phyloP scores from a whole-genome alignment of 2,113 vertebrate genomes.

The Cyphomyrus plagiostoma region DNA sequence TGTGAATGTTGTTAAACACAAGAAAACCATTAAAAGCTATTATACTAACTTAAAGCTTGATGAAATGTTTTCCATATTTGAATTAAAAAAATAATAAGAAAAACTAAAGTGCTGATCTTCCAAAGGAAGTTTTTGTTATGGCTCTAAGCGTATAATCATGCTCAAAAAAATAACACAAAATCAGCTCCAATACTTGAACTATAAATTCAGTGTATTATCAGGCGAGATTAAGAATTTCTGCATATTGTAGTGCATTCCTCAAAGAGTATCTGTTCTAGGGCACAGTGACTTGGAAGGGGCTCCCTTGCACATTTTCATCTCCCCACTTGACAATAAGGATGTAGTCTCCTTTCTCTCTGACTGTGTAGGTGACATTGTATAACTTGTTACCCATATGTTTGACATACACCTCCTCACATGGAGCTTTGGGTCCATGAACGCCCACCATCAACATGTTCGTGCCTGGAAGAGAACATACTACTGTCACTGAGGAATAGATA shows the following conservation, averaged over 20 bases:
- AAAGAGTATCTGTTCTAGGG: conserved; percentile 52
- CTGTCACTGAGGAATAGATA: neutral
- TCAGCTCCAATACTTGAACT: conserved; percentile 40
- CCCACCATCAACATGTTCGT: conserved; percentile 95
- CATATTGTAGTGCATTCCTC: neutral
- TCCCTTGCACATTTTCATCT: conserved; percentile 78
- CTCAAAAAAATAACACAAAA: conserved; percentile 10
- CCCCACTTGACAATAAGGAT: conserved; percentile 90
- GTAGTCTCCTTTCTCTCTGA: conserved; percentile 89
- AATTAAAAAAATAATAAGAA: neutral
- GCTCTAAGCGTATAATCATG: conserved; percentile 2
- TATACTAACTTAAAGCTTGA: neutral
- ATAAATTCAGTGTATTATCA: conserved; percentile 19
- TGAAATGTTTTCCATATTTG: neutral
- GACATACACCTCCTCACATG: conserved; percentile 89
- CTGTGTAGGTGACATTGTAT: conserved; percentile 85
- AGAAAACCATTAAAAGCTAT: neutral
- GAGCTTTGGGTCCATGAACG: conserved; percentile 78
- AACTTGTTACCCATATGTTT: conserved; percentile 85
- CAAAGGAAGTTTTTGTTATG: neutral
- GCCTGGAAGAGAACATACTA: conserved; percentile 51
- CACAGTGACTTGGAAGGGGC: conserved; percentile 79
- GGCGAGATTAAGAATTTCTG: conserved; percentile 31
- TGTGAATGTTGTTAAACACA: neutral
- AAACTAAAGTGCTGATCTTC: conserved; percentile 6